A percentile compares a stretch with the other conserved stretches of the same genome.
Evolutionary conservation across 2,797 vertebrate genomes (phyloP).

Genomic region (Ceyx erithaca): DNA sequence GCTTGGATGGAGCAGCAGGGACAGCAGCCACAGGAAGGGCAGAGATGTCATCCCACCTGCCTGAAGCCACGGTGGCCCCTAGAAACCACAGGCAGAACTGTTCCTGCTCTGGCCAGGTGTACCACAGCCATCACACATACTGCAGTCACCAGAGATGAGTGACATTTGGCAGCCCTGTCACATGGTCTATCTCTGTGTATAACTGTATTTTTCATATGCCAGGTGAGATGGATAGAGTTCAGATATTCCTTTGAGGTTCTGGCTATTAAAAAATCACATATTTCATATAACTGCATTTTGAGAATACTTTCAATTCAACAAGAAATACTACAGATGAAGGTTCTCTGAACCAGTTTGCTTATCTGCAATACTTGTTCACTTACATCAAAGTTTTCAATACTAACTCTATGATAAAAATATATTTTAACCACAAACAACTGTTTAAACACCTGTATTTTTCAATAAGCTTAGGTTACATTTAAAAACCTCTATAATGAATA

Average conservation of each 20-base stretch:
- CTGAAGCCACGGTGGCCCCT: neutral
- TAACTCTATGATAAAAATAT: constrained; percentile 34
- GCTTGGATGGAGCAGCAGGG: constrained; percentile 1
- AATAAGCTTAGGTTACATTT: constrained; percentile 58
- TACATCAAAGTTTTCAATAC: constrained; percentile 33
- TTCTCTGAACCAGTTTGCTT: neutral
- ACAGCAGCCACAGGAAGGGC: neutral
- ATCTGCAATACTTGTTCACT: constrained; percentile 18
- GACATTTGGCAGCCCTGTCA: constrained; percentile 16
- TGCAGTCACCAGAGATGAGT: neutral
- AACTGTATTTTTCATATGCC: constrained; percentile 8
- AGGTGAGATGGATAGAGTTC: neutral
- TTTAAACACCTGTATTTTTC: constrained; percentile 34
- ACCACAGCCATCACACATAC: neutral
- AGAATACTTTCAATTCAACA: constrained; percentile 35
- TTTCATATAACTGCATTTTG: neutral
- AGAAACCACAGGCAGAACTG: neutral
- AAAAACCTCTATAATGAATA: constrained; percentile 54
- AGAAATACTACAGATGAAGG: constrained; percentile 39
- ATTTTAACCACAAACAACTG: constrained; percentile 48
- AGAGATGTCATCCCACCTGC: neutral
- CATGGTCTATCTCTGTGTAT: neutral
- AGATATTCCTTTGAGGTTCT: constrained; percentile 1
- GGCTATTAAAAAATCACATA: neutral
- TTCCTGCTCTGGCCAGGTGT: rapidly evolving